A percentile compares a stretch with the other conserved stretches of the same genome.
Conservation (phyloP, 2,797 vertebrate species). For the Schizopygopsis pylzovi region DNA sequence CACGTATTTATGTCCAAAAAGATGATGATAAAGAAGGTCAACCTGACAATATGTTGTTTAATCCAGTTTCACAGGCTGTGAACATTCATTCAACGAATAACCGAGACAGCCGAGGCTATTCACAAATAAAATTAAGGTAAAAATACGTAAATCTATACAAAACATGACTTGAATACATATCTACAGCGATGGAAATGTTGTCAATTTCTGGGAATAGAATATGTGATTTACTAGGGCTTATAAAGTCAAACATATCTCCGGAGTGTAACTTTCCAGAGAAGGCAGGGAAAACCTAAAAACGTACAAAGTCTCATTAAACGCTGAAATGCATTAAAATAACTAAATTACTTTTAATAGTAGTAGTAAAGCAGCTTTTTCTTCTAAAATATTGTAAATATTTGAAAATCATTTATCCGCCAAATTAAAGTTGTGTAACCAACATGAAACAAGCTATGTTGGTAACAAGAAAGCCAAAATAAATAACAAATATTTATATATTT, state of each 20-base stretch:
- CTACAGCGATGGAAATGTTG: neutral
- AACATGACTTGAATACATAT: neutral
- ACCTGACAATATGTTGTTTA: constrained; percentile 75
- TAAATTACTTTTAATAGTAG: no score
- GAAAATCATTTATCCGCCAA: neutral
- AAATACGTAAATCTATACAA: neutral
- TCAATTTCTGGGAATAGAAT: neutral
- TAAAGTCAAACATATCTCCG: neutral
- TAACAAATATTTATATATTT: no score
- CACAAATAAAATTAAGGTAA: neutral
- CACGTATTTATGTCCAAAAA: constrained; percentile 87
- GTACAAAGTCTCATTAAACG: no score
- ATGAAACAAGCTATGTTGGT: neutral
- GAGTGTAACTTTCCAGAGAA: neutral
- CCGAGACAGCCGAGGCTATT: neutral
- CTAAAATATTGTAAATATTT: neutral
- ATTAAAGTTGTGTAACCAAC: neutral
- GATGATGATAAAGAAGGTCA: constrained; percentile 79
- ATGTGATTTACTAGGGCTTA: neutral
- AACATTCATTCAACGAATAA: constrained; percentile 12
- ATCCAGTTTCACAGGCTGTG: constrained; percentile 6
- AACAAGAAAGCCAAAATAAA: neutral
- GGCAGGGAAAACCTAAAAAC: neutral
- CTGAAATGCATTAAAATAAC: no score
- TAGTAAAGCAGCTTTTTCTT: neutral